Percentiles rank a stretch among this genome's conserved stretches.
Conservation (phyloP, 1,140 invertebrate species). For the Drosophila rufa region DNA sequence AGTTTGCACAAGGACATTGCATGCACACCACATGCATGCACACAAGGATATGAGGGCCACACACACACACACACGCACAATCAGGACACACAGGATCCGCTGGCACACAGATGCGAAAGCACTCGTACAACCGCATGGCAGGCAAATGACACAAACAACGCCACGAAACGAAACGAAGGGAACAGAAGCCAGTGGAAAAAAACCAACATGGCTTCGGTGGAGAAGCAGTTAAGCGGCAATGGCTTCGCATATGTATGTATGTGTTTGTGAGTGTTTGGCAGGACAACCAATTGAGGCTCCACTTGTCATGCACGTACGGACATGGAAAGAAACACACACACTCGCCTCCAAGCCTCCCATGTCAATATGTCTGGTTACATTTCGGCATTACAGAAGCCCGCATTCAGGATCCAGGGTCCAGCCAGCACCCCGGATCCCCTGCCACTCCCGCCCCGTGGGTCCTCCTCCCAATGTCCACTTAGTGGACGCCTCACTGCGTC, state of each 20-base stretch:
- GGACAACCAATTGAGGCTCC: conserved; percentile 75
- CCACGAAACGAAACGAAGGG: conserved; percentile 33
- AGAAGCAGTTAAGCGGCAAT: conserved; percentile 63
- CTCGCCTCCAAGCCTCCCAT: conserved; percentile 57
- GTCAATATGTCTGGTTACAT: conserved; percentile 77
- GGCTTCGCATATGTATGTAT: conserved; percentile 17
- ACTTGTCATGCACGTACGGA: conserved; percentile 63
- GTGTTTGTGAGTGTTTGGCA: conserved; percentile 31
- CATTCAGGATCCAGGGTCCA: not conserved
- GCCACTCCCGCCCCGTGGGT: not conserved
- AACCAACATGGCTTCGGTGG: conserved; percentile 72
- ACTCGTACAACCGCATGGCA: conserved; percentile 55
- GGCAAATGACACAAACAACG: conserved; percentile 59
- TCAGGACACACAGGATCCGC: conserved; percentile 7
- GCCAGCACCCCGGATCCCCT: not conserved
- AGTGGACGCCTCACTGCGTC: conserved; percentile 64
- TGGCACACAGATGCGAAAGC: conserved; percentile 23
- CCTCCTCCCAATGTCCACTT: conserved; percentile 16
- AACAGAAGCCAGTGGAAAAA: conserved; percentile 48
- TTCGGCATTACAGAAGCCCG: conserved; percentile 58
- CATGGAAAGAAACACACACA: conserved; percentile 69
- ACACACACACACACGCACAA: conserved; percentile 15
- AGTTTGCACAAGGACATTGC: conserved; percentile 83
- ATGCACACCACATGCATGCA: conserved; percentile 81
- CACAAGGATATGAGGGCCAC: conserved; percentile 72